Evolutionary conservation across 2,797 vertebrate species (phyloP), one percentile per base, ranked within the genome.

Genomic region (Sphenodon punctatus): DNA sequence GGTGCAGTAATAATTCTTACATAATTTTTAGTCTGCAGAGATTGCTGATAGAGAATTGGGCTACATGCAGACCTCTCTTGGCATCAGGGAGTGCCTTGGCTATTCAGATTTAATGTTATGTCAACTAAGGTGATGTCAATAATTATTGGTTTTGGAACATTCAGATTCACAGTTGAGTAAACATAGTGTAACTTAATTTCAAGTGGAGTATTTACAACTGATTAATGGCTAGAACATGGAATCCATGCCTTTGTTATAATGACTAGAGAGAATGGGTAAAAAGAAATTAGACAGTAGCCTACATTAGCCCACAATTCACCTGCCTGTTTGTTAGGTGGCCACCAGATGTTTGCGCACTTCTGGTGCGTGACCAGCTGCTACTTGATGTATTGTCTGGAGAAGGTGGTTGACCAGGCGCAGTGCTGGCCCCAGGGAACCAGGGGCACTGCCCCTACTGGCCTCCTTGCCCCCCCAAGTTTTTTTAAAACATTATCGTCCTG

Each of bases 151-250:
- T 34, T 36, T 16, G 64, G 74, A 84, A 70, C n/a, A 76, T 43
- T 13, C 55, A 3, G 77, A 22, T n/a, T 82, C 4, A 32, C n/a
- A 78, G 34, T n/a, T 69, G 64, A 80, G 84, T 41, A 64, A 84
- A 74, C 15, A 71, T 32, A 86, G 16, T 5, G 27, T 69, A 68
- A 32, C 48, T 46, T 2, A 2, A 72, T n/a, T 81, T 69, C 32
- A 5, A 68, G 14, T 8, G 56, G 19, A 74, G 53, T 70, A 56
- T 71, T 85, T 84, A n/a, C 36, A 65, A 43, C 39, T 78, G 30
- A 36, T 46, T 82, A 69, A 43, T 60, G 65, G 71, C 15, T 25
- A 78, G 48, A 75, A 73, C 67, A 88, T 79, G 45, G 53, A 30
- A 73, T 78, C n/a, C 59, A 69, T 14, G 11, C 11, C 25, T 45